A percentile compares a stretch with the other conserved stretches of the same genome.
Evolutionary conservation across 2,888 invertebrate species (phyloP).

Genomic region (Aphodius sticticus): DNA sequence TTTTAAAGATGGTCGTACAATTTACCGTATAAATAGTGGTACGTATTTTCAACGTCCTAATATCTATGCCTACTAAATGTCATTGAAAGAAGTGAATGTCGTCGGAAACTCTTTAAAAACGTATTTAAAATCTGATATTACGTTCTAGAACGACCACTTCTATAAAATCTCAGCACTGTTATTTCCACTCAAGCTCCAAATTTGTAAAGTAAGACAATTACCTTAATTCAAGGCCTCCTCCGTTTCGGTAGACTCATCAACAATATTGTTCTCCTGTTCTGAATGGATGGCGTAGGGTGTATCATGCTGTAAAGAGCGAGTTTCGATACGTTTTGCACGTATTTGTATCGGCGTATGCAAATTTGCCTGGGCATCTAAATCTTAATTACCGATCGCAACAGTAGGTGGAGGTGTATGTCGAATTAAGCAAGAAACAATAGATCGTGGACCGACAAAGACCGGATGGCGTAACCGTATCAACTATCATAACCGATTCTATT

Average conservation of each 20-base stretch:
- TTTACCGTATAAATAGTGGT: too few relatives aligned
- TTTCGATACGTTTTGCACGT: not conserved
- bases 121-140: too few relatives aligned
- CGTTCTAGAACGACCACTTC: not conserved
- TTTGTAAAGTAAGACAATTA: conserved; percentile 4
- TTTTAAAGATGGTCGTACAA: too few relatives aligned
- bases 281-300: not conserved
- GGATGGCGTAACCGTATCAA: not conserved
- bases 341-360: conserved; percentile 4
- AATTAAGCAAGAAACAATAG: not conserved
- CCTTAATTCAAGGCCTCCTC: not conserved
- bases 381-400: not conserved
- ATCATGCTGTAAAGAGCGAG: not conserved
- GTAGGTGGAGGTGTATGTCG: not conserved
- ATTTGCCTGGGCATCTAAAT: not conserved
- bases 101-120: too few relatives aligned
- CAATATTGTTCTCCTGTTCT: not conserved
- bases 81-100: too few relatives aligned
- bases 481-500: not conserved
- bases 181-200: not conserved
- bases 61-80: too few relatives aligned
- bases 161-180: not conserved
- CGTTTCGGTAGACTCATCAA: not conserved
- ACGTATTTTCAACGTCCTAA: too few relatives aligned
- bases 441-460: not conserved